Evolutionary conservation across 2,888 invertebrate genomes (phyloP), one percentile per base, ranked within the genome.

Genomic region (Coenonympha glycerion): DNA sequence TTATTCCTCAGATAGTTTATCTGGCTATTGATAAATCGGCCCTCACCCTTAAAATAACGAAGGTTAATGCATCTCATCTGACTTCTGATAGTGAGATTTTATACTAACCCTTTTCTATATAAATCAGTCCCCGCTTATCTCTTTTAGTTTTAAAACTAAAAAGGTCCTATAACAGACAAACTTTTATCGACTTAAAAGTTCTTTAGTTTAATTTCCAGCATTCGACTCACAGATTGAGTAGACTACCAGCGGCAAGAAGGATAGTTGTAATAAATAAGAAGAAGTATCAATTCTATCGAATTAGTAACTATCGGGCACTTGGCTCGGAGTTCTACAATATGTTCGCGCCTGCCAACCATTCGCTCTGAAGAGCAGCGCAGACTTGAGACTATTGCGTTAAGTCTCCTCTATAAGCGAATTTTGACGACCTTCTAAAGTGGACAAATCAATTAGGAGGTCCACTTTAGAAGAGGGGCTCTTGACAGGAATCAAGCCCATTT

Each of bases 221-320:
- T 46, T 41, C 48, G 30, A 19, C 45, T 31, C 47, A 28, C 28
- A 36, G 45, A 53, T 53, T 46, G 46, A 40, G 51, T 49, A 40
- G 40, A 52, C 22, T 39, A 9, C 41, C 49, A 41, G 26, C 30
- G 18, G 46, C 34, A 52, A 55, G 52, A 57, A 22, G 52, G 46
- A 57, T 52, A 36, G 52, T 39, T 47, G 57, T 57, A 57, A 55
- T 57, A 57, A 57, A 55, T 57, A 55, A 52, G 47, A 47, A 55
- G 49, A 55, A 57, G 55, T 57, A 57, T 55, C 57, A 57, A 52
- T 57, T 57, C 49, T 45, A 52, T 52, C 52, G 57, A 55, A 57
- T 57, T 55, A 57, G 57, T 52, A 55, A 50, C 55, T 57, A 52
- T 57, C 47, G 55, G 41, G 34, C 42, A 51, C 42, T 55, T 52